Evolutionary conservation across 2,888 invertebrate genomes (phyloP), one percentile per base, ranked within the genome.

Genomic region (Kuschelorhynchus macadamiae): DNA sequence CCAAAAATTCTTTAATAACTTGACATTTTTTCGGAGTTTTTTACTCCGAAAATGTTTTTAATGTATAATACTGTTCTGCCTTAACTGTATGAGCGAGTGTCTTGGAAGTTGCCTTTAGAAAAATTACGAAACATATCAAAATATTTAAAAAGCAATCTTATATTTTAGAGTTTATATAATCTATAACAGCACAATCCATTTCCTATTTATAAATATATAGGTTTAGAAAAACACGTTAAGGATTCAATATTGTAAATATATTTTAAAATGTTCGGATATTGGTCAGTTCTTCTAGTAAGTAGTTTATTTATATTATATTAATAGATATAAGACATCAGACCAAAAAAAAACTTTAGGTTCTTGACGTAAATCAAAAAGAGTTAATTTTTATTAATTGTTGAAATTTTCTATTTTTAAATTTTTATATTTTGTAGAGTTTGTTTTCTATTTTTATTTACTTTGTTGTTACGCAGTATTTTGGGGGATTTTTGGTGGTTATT

Each of bases 1-100:
- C 83, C 83, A 83, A 83, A 83, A 79, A 82, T 44, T 67, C 44
- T 42, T 67, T 62, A 55, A 61, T 25, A 52, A 18, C 30, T 42
- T 59, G 30, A 57, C 67, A 41, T 39, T 33, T 25, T n/a, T 9
- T 55, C 55, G 14, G 16, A 36, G 25, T 30, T n/a, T 41, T 7
- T n/a, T 11, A 25, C 21, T 32, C 50, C 56, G 39, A 42, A 17
- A 52, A 44, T 44, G 52, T 52, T 60, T 25, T 16, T 50, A 47
- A 25, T 47, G 53, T 53, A 52, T 39, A 32, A 39, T 53, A 36
- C 53, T 39, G 18, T 71, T 71, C n/a, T 74, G 69, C 70, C 74
- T 73, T 75, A 70, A 62, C 62, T 52, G n/a, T 57, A 50, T 53
- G 57, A 67, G 55, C 62, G 67, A 61, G 71, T 74, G 75, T 73